Conservation (phyloP, 2,113 vertebrate species). For the Speoplatyrhinus poulsoni region DNA sequence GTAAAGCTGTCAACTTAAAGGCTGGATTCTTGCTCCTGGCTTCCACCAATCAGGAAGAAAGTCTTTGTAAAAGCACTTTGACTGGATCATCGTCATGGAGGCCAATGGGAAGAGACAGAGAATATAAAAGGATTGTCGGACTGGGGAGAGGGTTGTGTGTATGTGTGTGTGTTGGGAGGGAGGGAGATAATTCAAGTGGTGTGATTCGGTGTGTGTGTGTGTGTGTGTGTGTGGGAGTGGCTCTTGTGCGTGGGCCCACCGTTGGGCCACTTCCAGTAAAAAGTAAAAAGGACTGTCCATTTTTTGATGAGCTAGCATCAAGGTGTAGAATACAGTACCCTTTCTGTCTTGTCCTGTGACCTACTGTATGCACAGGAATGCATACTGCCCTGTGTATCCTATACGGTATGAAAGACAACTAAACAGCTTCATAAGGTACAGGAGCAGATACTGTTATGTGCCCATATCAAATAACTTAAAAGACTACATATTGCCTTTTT, state of each 20-base stretch:
- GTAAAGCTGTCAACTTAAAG: constrained; percentile 41
- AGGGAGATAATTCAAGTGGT: background rate
- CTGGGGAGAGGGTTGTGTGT: constrained; percentile 16
- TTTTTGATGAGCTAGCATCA: no score
- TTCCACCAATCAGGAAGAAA: constrained; percentile 37
- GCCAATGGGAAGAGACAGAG: constrained; percentile 71
- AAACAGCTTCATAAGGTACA: no score
- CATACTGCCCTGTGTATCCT: no score
- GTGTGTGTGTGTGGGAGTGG: constrained; percentile 14
- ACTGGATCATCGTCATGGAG: constrained; percentile 71
- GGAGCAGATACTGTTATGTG: no score
- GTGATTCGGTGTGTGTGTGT: constrained; percentile 32
- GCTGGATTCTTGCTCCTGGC: constrained; percentile 43
- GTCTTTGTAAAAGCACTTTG: constrained; percentile 66
- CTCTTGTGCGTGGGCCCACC: constrained; percentile 22
- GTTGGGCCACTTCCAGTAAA: constrained; percentile 42
- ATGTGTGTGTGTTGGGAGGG: constrained; percentile 16
- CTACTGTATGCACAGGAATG: no score
- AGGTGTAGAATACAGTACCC: no score
- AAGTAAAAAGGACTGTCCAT: constrained; percentile 20
- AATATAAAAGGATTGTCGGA: constrained; percentile 64
- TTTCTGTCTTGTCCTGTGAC: no score
- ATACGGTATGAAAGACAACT: no score
- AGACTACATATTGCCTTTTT: no score
- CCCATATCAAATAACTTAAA: no score